Percentiles rank a stretch among this genome's conserved stretches.
Evolutionary conservation across 2,797 vertebrate species (phyloP).

Genomic region (Pempheris klunzingeri): DNA sequence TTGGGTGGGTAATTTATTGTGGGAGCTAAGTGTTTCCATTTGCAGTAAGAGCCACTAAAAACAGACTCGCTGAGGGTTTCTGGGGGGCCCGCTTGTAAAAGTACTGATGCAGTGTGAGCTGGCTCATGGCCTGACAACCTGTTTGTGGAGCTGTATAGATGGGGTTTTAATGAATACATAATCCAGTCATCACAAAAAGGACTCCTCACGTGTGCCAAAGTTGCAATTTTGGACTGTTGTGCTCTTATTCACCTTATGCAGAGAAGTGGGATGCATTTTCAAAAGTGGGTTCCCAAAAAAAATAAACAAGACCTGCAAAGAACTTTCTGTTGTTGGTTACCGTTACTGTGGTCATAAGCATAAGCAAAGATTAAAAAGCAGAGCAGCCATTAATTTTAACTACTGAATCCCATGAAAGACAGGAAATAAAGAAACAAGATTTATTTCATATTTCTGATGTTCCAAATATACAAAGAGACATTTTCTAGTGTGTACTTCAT

Average conservation of each 20-base stretch:
- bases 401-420: slow-evolving; percentile 32
- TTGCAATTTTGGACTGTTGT: slow-evolving; percentile 50
- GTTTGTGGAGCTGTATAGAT: slow-evolving; percentile 81
- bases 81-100: slow-evolving; percentile 86
- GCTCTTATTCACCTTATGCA: slow-evolving; percentile 51
- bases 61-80: slow-evolving; percentile 81
- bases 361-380: slow-evolving; percentile 28
- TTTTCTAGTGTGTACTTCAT: background rate
- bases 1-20: slow-evolving; percentile 83
- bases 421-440: slow-evolving; percentile 5
- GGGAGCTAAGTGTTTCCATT: slow-evolving; percentile 87
- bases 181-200: slow-evolving; percentile 76
- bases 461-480: background rate
- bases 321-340: slow-evolving; percentile 53
- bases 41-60: slow-evolving; percentile 85
- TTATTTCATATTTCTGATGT: background rate
- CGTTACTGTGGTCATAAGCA: slow-evolving; percentile 50
- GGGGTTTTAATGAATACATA: slow-evolving; percentile 83
- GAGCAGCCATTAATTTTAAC: slow-evolving; percentile 42
- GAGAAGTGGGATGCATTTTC: slow-evolving; percentile 43
- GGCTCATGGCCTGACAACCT: slow-evolving; percentile 84
- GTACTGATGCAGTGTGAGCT: slow-evolving; percentile 77
- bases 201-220: slow-evolving; percentile 56
- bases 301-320: slow-evolving; percentile 51
- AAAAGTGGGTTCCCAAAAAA: slow-evolving; percentile 45